Evolutionary conservation across 2,888 invertebrate genomes (phyloP).

Genomic region (Prosapia bicincta): DNA sequence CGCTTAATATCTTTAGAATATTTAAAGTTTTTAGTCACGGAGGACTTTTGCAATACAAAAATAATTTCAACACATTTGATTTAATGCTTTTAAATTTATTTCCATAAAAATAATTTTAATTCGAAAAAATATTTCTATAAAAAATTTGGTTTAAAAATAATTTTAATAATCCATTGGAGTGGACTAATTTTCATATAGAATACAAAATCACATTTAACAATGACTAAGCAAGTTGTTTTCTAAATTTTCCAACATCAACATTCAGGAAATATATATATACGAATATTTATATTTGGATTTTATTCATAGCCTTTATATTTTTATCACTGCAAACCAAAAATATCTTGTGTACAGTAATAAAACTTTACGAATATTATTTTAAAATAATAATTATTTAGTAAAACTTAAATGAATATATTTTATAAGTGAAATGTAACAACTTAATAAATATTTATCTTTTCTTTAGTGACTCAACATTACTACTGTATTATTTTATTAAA

Average conservation of each 20-base stretch:
- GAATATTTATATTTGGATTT: too few relatives aligned
- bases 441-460: too few relatives aligned
- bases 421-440: too few relatives aligned
- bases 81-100: not conserved
- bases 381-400: too few relatives aligned
- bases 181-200: not conserved
- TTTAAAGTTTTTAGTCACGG: not conserved
- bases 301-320: too few relatives aligned
- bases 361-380: too few relatives aligned
- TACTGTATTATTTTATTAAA: too few relatives aligned
- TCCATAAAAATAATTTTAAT: not conserved
- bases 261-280: too few relatives aligned
- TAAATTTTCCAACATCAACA: not conserved
- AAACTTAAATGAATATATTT: too few relatives aligned
- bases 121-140: not conserved
- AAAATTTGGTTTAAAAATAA: not conserved
- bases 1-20: not conserved
- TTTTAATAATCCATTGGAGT: not conserved
- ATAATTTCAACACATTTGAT: not conserved
- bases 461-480: too few relatives aligned
- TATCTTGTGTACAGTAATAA: too few relatives aligned
- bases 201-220: not conserved
- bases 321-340: too few relatives aligned
- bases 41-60: not conserved
- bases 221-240: not conserved